Base-by-base conservation (phyloP, 2,888 invertebrate species). In the Gryllus longicercus region DNA sequence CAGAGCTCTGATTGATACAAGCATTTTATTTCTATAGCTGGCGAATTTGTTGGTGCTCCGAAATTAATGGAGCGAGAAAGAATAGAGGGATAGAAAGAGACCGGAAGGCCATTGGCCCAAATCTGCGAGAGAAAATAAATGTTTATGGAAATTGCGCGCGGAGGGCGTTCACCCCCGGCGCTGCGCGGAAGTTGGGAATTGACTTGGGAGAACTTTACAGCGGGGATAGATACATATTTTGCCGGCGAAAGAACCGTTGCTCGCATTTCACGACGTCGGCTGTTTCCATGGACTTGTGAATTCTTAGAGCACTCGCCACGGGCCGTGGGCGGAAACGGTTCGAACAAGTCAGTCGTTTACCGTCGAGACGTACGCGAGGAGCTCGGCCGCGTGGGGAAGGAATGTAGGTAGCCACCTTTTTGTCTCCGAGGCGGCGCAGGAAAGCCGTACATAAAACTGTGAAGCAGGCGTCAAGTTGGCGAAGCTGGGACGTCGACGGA, bases 221-320 rank as follows among this genome's bases (percentile, higher is more conserved):
- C 16, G 63, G 63, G 63, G 63, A 63, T 63, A n/a, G 63, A 63
- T 63, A 63, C 63, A 63, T 63, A 63, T 63, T 63, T 63, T 63
- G 38, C 38, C 38, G 38, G 38, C 38, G 38, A 38, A 38, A 38
- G 38, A 38, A 38, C 38, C 38, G 63, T n/a, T 63, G 63, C 63
- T 63, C 63, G 63, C 63, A 63, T 63, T 63, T 63, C 63, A 38
- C 38, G 38, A 38, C 38, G 38, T 63, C 16, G n/a, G 63, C 63
- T 63, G 63, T 18, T 38, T 38, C 38, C 38, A 38, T 38, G 8
- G 38, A 38, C 38, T 63, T 63, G 63, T 63, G 8, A 63, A 63
- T 63, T 16, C 63, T 63, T 63, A 14, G n/a, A 63, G 63, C 63
- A 38, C 38, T 38, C 38, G 8, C 38, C 38, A 38, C 38, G 38